Percentiles rank a stretch among this genome's conserved stretches.
These are phyloP conservation scores for Salarias fasciatus DNA, from an alignment of 2,797 vertebrate genomes.

Conservation along the genomic window DNA sequence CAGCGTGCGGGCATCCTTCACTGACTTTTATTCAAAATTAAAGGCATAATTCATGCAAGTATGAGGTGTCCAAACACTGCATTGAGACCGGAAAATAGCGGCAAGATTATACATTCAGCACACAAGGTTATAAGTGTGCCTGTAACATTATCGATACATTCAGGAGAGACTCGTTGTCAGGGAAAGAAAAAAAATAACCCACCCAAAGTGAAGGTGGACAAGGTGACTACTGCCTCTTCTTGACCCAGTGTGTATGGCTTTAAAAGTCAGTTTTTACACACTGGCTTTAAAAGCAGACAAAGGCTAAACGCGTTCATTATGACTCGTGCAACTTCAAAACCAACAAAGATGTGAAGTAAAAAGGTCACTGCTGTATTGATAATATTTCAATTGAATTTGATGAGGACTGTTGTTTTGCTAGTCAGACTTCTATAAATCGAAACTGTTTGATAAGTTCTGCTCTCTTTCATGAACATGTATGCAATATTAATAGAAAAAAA, in stretches of 20 bases:
- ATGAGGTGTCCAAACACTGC: conserved; percentile 24
- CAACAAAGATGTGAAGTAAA: no score
- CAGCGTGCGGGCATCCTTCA: conserved; percentile 34
- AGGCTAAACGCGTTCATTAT: conserved; percentile 16
- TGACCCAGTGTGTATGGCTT: conserved; percentile 26
- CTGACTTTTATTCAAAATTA: conserved; percentile 27
- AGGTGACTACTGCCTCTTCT: conserved; percentile 34
- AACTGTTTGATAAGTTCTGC: no score
- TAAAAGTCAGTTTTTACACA: conserved; percentile 22
- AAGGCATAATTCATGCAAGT: conserved; percentile 31
- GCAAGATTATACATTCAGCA: conserved; percentile 39
- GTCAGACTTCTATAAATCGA: no score
- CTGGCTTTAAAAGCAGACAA: conserved; percentile 18
- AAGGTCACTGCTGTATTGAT: no score
- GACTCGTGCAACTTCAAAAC: no score
- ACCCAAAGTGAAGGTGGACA: conserved; percentile 32
- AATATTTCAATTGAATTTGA: no score
- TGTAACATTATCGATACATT: conserved; percentile 38
- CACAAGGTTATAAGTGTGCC: conserved; percentile 33
- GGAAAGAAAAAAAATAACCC: conserved; percentile 20
- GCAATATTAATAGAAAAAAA: no score
- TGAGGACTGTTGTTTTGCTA: no score
- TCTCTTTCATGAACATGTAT: no score
- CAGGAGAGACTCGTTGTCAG: conserved; percentile 26
- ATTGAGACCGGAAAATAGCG: conserved; percentile 20